phyloP scores from a whole-genome alignment of 2,113 vertebrate species.

The Poeciliopsis turrubarensis region DNA sequence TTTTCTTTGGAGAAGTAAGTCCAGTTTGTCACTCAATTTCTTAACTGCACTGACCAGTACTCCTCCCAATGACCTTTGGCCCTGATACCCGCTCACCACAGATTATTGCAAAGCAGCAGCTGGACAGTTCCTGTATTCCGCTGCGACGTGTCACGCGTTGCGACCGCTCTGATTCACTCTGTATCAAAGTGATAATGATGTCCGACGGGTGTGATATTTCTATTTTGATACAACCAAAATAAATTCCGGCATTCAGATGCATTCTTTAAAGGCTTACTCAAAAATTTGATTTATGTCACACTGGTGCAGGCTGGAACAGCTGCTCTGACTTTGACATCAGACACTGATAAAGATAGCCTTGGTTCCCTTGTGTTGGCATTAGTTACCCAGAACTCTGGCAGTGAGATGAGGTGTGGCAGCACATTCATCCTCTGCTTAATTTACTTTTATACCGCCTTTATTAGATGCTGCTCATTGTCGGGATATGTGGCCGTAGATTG shows the following conservation, averaged over 20 bases:
- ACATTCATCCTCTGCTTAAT: conserved; percentile 59
- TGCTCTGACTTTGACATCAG: conserved; percentile 81
- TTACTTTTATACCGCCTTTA: conserved; percentile 51
- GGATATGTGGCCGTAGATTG: conserved; percentile 35
- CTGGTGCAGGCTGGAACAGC: conserved; percentile 77
- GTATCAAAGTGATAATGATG: conserved; percentile 72
- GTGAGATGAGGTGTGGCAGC: conserved; percentile 61
- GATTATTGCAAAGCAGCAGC: conserved; percentile 63
- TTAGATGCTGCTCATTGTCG: conserved; percentile 62
- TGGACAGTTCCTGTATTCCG: conserved; percentile 63
- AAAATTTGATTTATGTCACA: conserved; percentile 80
- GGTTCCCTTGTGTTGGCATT: conserved; percentile 73
- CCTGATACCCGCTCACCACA: conserved; percentile 9
- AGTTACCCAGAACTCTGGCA: conserved; percentile 67
- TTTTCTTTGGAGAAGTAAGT: no score
- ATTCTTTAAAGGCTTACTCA: conserved; percentile 82
- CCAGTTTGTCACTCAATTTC: background rate
- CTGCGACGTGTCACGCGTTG: conserved; percentile 65
- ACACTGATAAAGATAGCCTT: conserved; percentile 80
- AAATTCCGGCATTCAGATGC: conserved; percentile 80
- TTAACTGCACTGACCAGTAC: conserved; percentile 9
- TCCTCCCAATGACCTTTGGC: conserved; percentile 46
- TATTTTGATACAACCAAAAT: conserved; percentile 78
- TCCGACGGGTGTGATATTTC: conserved; percentile 65
- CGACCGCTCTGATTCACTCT: conserved; percentile 60